Percentiles rank a stretch among this genome's conserved stretches.
Evolutionary conservation across 2,888 invertebrate species (phyloP).

Genomic region (Microchrysa polita): DNA sequence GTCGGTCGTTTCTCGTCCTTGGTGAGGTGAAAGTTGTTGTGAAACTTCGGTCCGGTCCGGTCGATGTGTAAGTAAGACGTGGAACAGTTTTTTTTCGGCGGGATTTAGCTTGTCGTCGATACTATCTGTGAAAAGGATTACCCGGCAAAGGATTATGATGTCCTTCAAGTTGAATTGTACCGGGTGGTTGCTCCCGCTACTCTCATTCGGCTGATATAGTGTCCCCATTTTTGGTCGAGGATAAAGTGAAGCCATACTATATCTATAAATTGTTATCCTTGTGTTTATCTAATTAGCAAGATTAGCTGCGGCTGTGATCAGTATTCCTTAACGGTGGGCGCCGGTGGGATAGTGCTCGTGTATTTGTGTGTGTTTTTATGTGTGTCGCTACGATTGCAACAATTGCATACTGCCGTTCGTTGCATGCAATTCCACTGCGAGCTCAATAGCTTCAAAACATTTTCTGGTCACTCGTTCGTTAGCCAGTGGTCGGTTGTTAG

Average conservation of each 20-base stretch:
- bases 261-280: too few species aligned
- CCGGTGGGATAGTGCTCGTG: background rate
- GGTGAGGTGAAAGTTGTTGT: background rate
- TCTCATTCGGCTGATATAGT: slow-evolving; percentile 1
- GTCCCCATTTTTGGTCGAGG: background rate
- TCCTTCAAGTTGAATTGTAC: background rate
- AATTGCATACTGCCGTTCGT: background rate
- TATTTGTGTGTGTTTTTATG: slow-evolving; percentile 9
- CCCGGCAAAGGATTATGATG: background rate
- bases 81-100: background rate
- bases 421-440: too few species aligned
- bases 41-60: too few species aligned
- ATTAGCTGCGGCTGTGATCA: background rate
- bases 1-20: background rate
- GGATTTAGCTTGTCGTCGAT: slow-evolving; percentile 12
- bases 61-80: background rate
- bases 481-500: background rate
- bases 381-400: background rate
- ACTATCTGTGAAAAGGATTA: slow-evolving; percentile 12
- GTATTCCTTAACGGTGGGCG: too few species aligned
- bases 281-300: slow-evolving; percentile 36
- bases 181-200: background rate
- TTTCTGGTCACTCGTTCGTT: background rate
- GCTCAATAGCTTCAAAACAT: too few species aligned
- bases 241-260: background rate